A percentile compares a stretch with the other conserved stretches of the same genome.
Evolutionary conservation across 2,797 vertebrate species (phyloP).

Genomic region (Helostoma temminkii): DNA sequence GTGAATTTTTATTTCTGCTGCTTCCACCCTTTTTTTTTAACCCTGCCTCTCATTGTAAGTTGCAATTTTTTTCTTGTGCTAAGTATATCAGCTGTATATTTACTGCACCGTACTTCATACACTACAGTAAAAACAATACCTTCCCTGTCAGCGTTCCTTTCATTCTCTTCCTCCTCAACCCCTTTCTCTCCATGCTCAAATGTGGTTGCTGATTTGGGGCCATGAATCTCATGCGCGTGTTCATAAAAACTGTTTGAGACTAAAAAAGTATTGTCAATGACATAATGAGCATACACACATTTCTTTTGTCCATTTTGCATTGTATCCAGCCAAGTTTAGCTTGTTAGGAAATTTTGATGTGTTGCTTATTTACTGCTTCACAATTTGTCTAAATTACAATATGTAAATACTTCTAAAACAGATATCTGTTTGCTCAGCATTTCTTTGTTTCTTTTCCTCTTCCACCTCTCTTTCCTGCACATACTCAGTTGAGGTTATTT

Average conservation of each 20-base stretch:
- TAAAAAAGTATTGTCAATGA: conserved; percentile 13
- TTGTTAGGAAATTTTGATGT: not conserved
- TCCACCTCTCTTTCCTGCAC: conserved; percentile 20
- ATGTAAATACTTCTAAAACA: not conserved
- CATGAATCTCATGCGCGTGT: conserved; percentile 7
- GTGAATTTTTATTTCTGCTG: too few relatives aligned
- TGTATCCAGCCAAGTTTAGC: not conserved
- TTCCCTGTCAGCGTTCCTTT: conserved; percentile 22
- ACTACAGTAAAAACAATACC: conserved; percentile 31
- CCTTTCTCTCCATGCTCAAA: not conserved
- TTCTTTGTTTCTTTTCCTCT: conserved; percentile 12
- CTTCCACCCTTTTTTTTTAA: too few relatives aligned
- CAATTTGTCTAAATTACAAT: too few relatives aligned
- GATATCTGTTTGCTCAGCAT: conserved; percentile 38
- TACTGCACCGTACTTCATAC: too few relatives aligned
- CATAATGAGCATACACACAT: not conserved
- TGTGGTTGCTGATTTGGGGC: conserved; percentile 23
- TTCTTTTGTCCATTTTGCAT: not conserved
- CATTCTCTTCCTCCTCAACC: conserved; percentile 12
- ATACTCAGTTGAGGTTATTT: conserved; percentile 23
- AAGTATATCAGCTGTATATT: too few relatives aligned
- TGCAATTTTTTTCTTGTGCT: too few relatives aligned
- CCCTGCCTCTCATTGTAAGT: too few relatives aligned
- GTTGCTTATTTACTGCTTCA: too few relatives aligned
- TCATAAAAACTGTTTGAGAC: conserved; percentile 26